These are phyloP conservation scores for Cheilosia vulpina DNA, from an alignment of 2,888 invertebrate species.

Conservation along the genomic window DNA sequence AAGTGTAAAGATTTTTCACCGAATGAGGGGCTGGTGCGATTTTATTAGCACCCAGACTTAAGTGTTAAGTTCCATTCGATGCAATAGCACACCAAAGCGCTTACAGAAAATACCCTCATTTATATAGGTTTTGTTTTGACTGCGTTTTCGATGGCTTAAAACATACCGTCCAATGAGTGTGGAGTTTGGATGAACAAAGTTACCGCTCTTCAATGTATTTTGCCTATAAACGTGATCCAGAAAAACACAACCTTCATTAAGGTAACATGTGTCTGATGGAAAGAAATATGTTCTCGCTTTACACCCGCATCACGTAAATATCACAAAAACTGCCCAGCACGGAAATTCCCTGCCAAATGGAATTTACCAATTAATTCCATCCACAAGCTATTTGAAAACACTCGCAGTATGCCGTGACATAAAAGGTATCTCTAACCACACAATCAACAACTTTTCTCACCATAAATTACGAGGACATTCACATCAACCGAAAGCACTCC, in stretches of 20 bases:
- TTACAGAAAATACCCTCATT: too few species aligned
- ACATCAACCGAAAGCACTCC: conserved; percentile 63
- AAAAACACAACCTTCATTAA: neutral
- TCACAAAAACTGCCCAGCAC: neutral
- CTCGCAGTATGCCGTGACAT: neutral
- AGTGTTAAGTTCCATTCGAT: too few species aligned
- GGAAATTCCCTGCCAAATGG: conserved; percentile 12
- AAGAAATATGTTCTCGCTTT: neutral
- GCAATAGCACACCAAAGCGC: too few species aligned
- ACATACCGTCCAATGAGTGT: too few species aligned
- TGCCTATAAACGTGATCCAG: neutral
- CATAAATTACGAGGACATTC: conserved; percentile 64
- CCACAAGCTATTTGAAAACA: conserved; percentile 17
- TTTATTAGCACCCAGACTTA: neutral
- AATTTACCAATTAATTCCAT: conserved; percentile 67
- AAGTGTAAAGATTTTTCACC: too few species aligned
- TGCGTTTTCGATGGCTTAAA: too few species aligned
- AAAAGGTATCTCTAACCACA: conserved; percentile 56
- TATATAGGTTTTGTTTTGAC: too few species aligned
- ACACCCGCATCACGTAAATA: conserved; percentile 35
- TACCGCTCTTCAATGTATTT: neutral
- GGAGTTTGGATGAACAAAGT: too few species aligned
- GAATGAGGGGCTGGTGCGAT: neutral
- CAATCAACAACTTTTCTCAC: conserved; percentile 72
- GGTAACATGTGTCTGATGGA: neutral